Conservation (phyloP, 2,797 vertebrate genomes). For the Gymnocypris eckloni region DNA sequence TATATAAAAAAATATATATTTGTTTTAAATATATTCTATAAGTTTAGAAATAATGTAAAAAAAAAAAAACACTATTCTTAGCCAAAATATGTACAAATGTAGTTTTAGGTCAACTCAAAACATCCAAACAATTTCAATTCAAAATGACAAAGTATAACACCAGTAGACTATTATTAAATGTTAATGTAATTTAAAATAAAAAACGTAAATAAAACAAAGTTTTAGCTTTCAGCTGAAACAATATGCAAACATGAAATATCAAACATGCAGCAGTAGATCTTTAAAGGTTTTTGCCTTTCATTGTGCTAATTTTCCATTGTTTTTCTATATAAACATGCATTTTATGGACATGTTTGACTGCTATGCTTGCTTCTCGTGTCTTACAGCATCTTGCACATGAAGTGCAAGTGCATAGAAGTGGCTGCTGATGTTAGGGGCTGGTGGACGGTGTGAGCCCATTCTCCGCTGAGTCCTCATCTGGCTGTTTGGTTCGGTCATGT, state of each 20-base stretch:
- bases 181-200: not conserved
- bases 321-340: not conserved
- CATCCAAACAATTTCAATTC: no score
- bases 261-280: not conserved
- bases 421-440: no score
- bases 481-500: no score
- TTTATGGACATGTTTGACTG: not conserved
- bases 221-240: not conserved
- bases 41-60: no score
- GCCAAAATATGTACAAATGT: no score
- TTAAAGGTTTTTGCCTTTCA: not conserved
- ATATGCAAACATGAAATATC: not conserved
- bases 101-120: no score
- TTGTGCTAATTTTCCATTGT: not conserved
- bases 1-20: not conserved
- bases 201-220: not conserved
- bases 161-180: no score
- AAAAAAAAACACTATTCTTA: no score
- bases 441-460: no score
- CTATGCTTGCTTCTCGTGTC: not conserved
- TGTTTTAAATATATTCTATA: not conserved
- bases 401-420: not conserved
- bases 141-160: no score
- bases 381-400: not conserved
- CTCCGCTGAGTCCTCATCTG: no score